Evolutionary conservation across 2,888 invertebrate genomes (phyloP).

Genomic region (Blera fallax): DNA sequence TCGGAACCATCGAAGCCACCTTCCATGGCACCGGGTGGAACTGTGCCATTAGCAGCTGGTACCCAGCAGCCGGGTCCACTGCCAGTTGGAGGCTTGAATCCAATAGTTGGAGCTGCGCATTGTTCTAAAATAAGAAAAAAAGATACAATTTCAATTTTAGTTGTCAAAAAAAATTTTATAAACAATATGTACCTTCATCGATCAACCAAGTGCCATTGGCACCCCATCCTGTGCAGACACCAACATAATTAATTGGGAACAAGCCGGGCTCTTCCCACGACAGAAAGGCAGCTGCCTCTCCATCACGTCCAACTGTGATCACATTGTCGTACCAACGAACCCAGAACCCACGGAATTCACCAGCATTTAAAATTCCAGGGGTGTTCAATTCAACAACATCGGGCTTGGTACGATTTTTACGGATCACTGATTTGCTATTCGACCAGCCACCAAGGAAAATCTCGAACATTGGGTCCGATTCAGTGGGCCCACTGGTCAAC

Average conservation of each 20-base stretch:
- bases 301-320: slow-evolving; percentile 88
- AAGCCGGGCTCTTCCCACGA: slow-evolving; percentile 88
- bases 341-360: slow-evolving; percentile 93
- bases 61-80: slow-evolving; percentile 84
- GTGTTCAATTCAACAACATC: slow-evolving; percentile 88
- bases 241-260: slow-evolving; percentile 88
- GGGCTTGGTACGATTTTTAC: slow-evolving; percentile 89
- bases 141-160: neutral
- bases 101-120: slow-evolving; percentile 63
- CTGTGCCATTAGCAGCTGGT: slow-evolving; percentile 84
- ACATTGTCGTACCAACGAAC: slow-evolving; percentile 88
- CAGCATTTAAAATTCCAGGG: slow-evolving; percentile 87
- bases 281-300: slow-evolving; percentile 88
- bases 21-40: slow-evolving; percentile 88
- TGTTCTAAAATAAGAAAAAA: slow-evolving; percentile 69
- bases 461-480: slow-evolving; percentile 91
- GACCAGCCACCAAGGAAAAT: slow-evolving; percentile 95
- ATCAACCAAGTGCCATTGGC: slow-evolving; percentile 91
- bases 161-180: no score
- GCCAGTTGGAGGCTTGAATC: slow-evolving; percentile 77
- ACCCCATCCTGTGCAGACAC: slow-evolving; percentile 94
- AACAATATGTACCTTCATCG: slow-evolving; percentile 85
- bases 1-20: slow-evolving; percentile 85
- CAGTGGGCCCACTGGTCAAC: slow-evolving; percentile 87
- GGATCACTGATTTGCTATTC: slow-evolving; percentile 91